Evolutionary conservation across 2,797 vertebrate species (phyloP), one percentile per base, ranked within the genome.

Genomic region (Alfaro cultratus): DNA sequence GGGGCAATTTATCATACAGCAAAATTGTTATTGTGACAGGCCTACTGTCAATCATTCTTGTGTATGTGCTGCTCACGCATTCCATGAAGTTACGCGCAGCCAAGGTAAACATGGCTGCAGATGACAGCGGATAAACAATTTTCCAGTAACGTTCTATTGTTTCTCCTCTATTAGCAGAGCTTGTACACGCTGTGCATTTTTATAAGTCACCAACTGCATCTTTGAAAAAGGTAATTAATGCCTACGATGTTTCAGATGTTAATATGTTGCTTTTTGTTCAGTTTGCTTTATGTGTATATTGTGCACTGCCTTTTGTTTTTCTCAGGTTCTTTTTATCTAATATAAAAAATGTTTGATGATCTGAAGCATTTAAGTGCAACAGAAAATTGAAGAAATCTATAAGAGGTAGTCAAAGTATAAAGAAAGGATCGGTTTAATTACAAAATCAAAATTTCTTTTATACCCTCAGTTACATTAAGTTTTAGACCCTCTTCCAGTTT

Each of bases 401-500:
- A 11, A 8, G 2, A 10, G 34, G 18, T 36, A 67, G 18, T 51
- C 21, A 51, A 9, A 23, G 49, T 51, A 51, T 51, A 36, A 23
- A 39, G 26, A 43, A 43, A 43, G 0, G 5, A 45, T 70, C 15
- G 7, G 51, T n/a, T 36, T 18, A 5, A 13, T 21, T 49, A 1
- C 39, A 80, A 71, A 26, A 46, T 79, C 39, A 34, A 80, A 73
- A 51, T 73, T 73, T 55, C 6, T 74, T 12, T 34, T 73, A 11
- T n/a, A 41, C 21, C 41, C 29, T 16, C 29, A 60, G 51, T 31
- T 1, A 45, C 45, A 39, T 18, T 29, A 55, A 41, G 36, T 26
- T 26, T 76, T 18, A 39, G 23, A 36, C 12, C 11, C 23, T 47
- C 39, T 36, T 79, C 78, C 31, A 21, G 16, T 68, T 78, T 46